Base-by-base conservation (phyloP, 2,113 vertebrate species). In the Podiceps cristatus region DNA sequence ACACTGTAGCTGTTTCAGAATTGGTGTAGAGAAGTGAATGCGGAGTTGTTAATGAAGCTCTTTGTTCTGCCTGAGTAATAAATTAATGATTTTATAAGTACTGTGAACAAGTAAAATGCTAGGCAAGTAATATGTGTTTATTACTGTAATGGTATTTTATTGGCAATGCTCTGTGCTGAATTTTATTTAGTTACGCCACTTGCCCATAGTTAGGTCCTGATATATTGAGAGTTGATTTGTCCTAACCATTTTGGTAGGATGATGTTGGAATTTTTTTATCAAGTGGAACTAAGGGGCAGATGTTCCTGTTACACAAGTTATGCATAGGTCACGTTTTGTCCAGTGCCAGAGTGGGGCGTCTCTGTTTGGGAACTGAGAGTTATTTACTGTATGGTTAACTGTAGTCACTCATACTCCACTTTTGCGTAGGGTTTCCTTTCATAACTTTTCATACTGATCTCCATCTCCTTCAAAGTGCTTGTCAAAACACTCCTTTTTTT, bases 1-100 rank as follows among this genome's bases (percentile, higher is more conserved):
- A 50, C 62, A 11, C 14, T 44, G 15, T 55, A 52, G n/a, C 53
- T 74, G 3, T 18, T 40, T 33, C 44, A 52, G 40, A 81, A 10
- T 5, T 91, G 50, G 22, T 58, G 13, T 8, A 58, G 59, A 58
- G 0, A 5, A 79, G 33, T 37, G n/a, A 86, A 66, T 17, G 28
- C 47, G 12, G 18, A 72, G 49, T 82, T 84, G 35, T 42, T 91
- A 81, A 81, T 59, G 47, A 50, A 87, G 18, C 15, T 89, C 56
- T 89, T 69, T 58, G 22, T 96, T 95, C 68, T 91, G 56, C 87
- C 60, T 22, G 56, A 93, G 35, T 86, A 84, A 55, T 89, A 74
- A 93, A 89, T 87, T 63, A 86, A 47, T 91, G 59, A 80, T 93
- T 94, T 89, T 89, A 2, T 71, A 74, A 93, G 19, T 59, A 29